A percentile compares a stretch with the other conserved stretches of the same genome.
Conservation (phyloP, 2,113 vertebrate species). For the Regulus satrapa region DNA sequence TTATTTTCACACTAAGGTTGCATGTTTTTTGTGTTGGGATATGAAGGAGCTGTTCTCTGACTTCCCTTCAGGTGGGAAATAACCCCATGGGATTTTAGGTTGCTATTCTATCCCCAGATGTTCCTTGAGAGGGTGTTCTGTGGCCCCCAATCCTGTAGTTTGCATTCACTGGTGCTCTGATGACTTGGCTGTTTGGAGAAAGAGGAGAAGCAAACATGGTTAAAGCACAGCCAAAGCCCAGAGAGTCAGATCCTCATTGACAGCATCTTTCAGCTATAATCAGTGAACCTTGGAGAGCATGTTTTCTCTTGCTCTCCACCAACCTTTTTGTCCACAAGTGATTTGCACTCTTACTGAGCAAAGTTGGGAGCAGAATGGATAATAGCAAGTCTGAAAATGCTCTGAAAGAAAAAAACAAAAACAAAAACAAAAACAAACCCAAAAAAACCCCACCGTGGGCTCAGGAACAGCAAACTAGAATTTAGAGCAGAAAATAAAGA, state of each 20-base stretch:
- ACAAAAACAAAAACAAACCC: too few species aligned
- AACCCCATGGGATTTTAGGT: neutral
- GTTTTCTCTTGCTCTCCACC: conserved; percentile 25
- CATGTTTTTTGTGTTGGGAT: neutral
- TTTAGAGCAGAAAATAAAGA: neutral
- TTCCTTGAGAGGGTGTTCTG: neutral
- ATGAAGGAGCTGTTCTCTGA: neutral
- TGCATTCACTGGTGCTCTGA: neutral
- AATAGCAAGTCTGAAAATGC: neutral
- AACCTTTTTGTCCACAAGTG: conserved; percentile 12
- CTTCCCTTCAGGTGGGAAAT: neutral
- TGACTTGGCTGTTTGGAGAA: neutral
- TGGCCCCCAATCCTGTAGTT: neutral
- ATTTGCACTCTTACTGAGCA: conserved; percentile 9
- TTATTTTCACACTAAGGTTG: neutral
- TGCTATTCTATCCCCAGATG: neutral
- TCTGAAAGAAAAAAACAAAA: neutral
- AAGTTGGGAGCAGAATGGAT: conserved; percentile 21
- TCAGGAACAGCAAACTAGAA: neutral
- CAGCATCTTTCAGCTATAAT: conserved; percentile 10
- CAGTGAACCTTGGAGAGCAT: conserved; percentile 7
- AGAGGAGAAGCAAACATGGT: neutral
- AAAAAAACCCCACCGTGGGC: neutral
- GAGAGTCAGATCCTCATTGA: conserved; percentile 11
- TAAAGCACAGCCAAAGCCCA: neutral